Evolutionary conservation across 1,140 invertebrate species (phyloP).

Genomic region (Drosophila melanogaster): Release_6_plus_ISO1_MT NC_004354.4:5971501-5972000

Average conservation of each 20-base stretch:
- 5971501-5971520: slow-evolving; percentile 41
- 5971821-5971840: neutral
- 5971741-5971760: neutral
- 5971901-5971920: slow-evolving; percentile 63
- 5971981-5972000: neutral
- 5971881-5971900: slow-evolving; percentile 21
- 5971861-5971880: no score
- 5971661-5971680: slow-evolving; percentile 6
- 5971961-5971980: slow-evolving; percentile 10
- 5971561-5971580: slow-evolving; percentile 60
- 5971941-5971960: slow-evolving; percentile 11
- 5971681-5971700: slow-evolving; percentile 11
- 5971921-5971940: slow-evolving; percentile 5
- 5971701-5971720: slow-evolving; percentile 1
- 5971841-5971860: no score
- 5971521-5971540: slow-evolving; percentile 62
- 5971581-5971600: slow-evolving; percentile 67
- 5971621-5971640: neutral
- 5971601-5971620: slow-evolving; percentile 51
- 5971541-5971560: slow-evolving; percentile 63
- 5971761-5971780: no score
- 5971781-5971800: no score
- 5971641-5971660: slow-evolving; percentile 9
- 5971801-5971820: neutral
- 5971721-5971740: neutral